These are phyloP conservation scores for Physocephala rufipes DNA, from an alignment of 2,888 invertebrate species.

Conservation along the genomic window DNA sequence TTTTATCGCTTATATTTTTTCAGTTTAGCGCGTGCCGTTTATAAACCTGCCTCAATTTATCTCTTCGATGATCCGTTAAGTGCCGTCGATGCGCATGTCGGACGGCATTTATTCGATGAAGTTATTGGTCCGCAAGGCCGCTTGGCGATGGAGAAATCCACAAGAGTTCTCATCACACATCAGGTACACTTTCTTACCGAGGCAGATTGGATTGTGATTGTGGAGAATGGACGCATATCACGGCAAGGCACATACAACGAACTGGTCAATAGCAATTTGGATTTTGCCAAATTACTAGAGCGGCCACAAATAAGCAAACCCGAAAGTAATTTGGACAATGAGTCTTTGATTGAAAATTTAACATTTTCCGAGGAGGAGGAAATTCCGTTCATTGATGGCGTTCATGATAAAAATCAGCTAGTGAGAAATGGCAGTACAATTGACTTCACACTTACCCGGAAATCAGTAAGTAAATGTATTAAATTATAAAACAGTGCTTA, in stretches of 20 bases:
- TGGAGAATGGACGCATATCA: conserved; percentile 69
- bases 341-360: conserved; percentile 40
- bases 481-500: too few species aligned
- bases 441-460: conserved; percentile 50
- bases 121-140: conserved; percentile 71
- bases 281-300: conserved; percentile 68
- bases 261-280: conserved; percentile 66
- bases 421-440: conserved; percentile 53
- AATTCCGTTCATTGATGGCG: conserved; percentile 65
- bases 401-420: conserved; percentile 57
- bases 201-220: conserved; percentile 71
- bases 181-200: conserved; percentile 77
- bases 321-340: conserved; percentile 40
- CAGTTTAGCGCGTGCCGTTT: conserved; percentile 78
- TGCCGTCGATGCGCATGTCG: conserved; percentile 82
- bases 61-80: conserved; percentile 82
- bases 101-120: conserved; percentile 77
- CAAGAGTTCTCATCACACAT: conserved; percentile 80
- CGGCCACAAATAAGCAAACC: conserved; percentile 52
- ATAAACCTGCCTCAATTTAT: conserved; percentile 78
- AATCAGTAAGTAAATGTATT: conserved; percentile 57
- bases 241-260: conserved; percentile 68
- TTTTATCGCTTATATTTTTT: conserved; percentile 22
- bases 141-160: conserved; percentile 69
- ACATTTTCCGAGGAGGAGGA: conserved; percentile 62